These are phyloP conservation scores for Sebastes itinus DNA, from an alignment of 2,797 vertebrate species.

Conservation along the genomic window DNA sequence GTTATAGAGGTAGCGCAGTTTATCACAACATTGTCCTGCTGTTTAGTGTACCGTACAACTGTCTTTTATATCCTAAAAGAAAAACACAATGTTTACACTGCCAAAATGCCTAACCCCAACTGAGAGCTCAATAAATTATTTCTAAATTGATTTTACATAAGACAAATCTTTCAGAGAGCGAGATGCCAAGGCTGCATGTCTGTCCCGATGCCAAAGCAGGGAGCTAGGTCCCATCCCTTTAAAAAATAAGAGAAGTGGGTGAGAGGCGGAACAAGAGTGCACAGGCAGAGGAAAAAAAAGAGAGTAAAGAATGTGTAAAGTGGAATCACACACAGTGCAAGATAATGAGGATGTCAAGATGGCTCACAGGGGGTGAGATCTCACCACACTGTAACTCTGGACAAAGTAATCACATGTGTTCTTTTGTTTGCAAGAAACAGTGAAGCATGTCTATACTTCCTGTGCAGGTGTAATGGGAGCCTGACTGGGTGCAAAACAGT, in stretches of 20 bases:
- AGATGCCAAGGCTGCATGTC: conserved; percentile 14
- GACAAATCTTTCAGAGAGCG: conserved; percentile 19
- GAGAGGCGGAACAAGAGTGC: background rate
- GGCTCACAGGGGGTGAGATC: conserved; percentile 34
- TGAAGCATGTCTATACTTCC: background rate
- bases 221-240: conserved; percentile 4
- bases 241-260: background rate
- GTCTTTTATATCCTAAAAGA: conserved; percentile 3
- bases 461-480: background rate
- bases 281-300: background rate
- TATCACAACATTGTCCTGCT: conserved; percentile 4
- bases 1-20: background rate
- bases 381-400: conserved; percentile 3
- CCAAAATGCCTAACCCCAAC: conserved; percentile 16
- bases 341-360: conserved; percentile 42
- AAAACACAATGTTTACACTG: conserved; percentile 4
- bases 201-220: conserved; percentile 32
- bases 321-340: conserved; percentile 16
- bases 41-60: conserved; percentile 11
- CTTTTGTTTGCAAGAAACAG: background rate
- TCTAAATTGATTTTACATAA: conserved; percentile 31
- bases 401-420: background rate
- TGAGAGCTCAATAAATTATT: conserved; percentile 48
- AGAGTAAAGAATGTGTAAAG: conserved; percentile 9
- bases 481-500: background rate